Evolutionary conservation across 2,113 vertebrate species (phyloP).

Genomic region (Grantiella picta): DNA sequence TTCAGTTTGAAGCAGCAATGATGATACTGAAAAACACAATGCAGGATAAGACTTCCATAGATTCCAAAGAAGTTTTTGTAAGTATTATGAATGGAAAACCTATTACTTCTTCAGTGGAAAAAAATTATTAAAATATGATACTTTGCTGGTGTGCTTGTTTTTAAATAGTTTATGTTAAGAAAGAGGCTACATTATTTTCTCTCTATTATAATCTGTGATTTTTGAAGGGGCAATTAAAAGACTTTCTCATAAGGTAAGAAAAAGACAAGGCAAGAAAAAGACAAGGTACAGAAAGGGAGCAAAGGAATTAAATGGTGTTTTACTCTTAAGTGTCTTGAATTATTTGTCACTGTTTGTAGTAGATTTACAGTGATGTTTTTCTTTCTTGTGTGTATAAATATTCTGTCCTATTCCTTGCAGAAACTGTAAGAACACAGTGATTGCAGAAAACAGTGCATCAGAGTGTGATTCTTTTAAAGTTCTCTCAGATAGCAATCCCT

Average conservation of each 20-base stretch:
- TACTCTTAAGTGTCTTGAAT: neutral
- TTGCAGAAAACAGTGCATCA: neutral
- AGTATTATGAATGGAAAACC: constrained; percentile 63
- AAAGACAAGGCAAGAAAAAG: neutral
- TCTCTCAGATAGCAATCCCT: neutral
- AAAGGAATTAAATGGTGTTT: neutral
- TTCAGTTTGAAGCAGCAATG: constrained; percentile 73
- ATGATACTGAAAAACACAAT: constrained; percentile 74
- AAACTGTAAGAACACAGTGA: neutral
- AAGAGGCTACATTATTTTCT: neutral
- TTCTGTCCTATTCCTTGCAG: neutral
- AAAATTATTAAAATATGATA: neutral
- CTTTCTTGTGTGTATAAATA: neutral
- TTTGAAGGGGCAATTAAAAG: neutral
- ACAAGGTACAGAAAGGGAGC: neutral
- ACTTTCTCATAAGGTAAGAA: neutral
- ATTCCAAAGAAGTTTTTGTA: constrained; percentile 85
- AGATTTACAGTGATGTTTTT: neutral
- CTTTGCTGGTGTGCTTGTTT: neutral
- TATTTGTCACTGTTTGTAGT: neutral
- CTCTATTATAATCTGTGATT: neutral
- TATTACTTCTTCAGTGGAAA: neutral
- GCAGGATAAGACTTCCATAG: constrained; percentile 74
- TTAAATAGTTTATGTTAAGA: neutral
- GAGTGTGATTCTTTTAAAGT: neutral